Conservation (phyloP, 2,797 vertebrate genomes). For the Gymnopithys bicolor region DNA sequence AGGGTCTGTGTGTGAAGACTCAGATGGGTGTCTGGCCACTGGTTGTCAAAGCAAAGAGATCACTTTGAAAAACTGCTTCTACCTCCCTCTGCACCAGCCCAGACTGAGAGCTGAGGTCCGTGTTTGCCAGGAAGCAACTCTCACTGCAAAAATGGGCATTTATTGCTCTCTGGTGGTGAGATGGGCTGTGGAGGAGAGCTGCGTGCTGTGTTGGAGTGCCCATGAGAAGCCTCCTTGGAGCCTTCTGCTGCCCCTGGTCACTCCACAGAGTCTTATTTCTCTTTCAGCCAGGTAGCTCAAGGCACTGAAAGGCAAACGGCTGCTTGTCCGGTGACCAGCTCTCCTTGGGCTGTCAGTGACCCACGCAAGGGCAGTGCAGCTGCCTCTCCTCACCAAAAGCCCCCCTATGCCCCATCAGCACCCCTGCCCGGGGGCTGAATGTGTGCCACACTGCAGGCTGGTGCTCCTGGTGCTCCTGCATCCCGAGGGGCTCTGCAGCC, state of each 20-base stretch:
- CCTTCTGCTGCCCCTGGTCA: neutral
- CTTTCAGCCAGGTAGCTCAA: neutral
- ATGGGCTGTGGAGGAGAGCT: neutral
- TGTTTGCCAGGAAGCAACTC: neutral
- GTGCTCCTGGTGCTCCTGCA: accelerated
- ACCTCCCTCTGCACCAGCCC: neutral
- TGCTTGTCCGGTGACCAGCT: accelerated
- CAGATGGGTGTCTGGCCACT: neutral
- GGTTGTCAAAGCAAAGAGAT: neutral
- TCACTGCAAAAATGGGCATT: neutral
- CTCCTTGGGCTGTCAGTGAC: neutral
- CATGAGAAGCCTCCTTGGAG: accelerated
- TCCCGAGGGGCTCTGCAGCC: neutral
- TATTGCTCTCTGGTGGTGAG: constrained; percentile 62
- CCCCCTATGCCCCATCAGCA: neutral
- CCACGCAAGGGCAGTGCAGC: neutral
- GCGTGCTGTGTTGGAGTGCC: accelerated
- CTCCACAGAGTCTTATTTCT: neutral
- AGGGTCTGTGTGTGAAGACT: neutral
- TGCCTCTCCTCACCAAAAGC: neutral
- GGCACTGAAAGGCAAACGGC: neutral
- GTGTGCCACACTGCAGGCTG: neutral
- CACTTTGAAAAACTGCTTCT: neutral
- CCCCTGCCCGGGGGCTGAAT: neutral
- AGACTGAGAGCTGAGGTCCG: neutral